Evolutionary conservation across 1,140 invertebrate species (phyloP).

Genomic region (Temnothorax nylanderi): DNA sequence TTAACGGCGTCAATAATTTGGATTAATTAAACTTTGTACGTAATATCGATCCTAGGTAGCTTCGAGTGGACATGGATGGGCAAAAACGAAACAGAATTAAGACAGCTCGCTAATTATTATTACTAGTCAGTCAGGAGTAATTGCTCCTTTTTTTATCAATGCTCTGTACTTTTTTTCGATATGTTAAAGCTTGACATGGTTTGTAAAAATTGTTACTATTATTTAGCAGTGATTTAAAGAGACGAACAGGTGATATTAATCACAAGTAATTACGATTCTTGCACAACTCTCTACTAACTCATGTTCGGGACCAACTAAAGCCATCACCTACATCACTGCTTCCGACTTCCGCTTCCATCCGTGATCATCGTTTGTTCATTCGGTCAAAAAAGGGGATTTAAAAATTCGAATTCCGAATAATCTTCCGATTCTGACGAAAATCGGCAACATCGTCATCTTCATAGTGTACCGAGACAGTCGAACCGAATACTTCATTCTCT

Average conservation of each 20-base stretch:
- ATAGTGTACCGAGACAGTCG: constrained; percentile 3
- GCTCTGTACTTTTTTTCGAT: not conserved
- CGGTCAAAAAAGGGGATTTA: not conserved
- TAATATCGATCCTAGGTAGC: not conserved
- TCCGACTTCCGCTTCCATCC: constrained; percentile 63
- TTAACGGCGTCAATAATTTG: not conserved
- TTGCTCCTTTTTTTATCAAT: not conserved
- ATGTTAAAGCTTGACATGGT: not conserved
- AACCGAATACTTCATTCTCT: constrained; percentile 27
- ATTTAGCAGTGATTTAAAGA: not conserved
- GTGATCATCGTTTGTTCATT: constrained; percentile 21
- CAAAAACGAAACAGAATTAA: constrained; percentile 5
- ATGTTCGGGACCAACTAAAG: constrained; percentile 85
- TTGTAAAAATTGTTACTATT: not conserved
- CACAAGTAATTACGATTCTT: constrained; percentile 61
- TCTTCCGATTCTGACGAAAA: constrained; percentile 25
- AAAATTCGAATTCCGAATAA: not conserved
- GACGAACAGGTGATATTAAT: not conserved
- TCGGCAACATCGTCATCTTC: constrained; percentile 8
- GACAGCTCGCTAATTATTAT: not conserved
- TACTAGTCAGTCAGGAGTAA: not conserved
- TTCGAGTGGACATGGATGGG: not conserved
- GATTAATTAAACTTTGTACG: not conserved
- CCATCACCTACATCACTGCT: constrained; percentile 76
- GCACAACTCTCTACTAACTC: constrained; percentile 74